These are phyloP conservation scores for Plectrocnemia conspersa DNA, from an alignment of 1,140 invertebrate species.

Conservation along the genomic window DNA sequence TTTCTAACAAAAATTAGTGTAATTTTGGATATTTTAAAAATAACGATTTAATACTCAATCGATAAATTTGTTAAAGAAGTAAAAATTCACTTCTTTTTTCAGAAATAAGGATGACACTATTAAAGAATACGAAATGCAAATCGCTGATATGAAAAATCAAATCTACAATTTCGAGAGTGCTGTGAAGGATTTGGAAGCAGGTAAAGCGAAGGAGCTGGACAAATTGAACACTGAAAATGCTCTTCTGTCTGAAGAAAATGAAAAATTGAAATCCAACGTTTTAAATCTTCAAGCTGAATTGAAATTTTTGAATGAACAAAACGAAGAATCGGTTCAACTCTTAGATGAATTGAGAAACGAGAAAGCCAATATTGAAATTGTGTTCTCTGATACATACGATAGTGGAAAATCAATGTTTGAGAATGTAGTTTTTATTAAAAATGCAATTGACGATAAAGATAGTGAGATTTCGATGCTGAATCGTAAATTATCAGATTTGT, in stretches of 20 bases:
- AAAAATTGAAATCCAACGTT: background rate
- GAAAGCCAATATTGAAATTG: slow-evolving; percentile 42
- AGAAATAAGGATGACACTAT: slow-evolving; percentile 32
- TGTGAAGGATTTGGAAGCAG: background rate
- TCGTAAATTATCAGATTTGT: no score
- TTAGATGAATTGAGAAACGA: no score
- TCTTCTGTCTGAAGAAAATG: slow-evolving; percentile 2
- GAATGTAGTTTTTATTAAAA: background rate
- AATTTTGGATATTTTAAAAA: no score
- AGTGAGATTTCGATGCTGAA: background rate
- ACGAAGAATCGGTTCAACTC: no score
- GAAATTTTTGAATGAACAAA: slow-evolving; percentile 42
- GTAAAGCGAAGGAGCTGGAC: no score
- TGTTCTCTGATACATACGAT: background rate
- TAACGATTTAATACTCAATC: no score
- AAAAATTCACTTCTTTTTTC: slow-evolving; percentile 11
- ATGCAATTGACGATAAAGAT: background rate
- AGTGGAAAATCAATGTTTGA: background rate
- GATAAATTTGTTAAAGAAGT: no score
- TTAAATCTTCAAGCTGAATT: background rate
- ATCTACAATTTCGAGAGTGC: background rate
- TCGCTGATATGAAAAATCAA: slow-evolving; percentile 20
- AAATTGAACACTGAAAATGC: no score
- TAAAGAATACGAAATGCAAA: slow-evolving; percentile 25
- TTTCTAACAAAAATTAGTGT: no score